Conservation (phyloP, 2,113 vertebrate genomes). For the Ailuropoda melanoleuca region DNA sequence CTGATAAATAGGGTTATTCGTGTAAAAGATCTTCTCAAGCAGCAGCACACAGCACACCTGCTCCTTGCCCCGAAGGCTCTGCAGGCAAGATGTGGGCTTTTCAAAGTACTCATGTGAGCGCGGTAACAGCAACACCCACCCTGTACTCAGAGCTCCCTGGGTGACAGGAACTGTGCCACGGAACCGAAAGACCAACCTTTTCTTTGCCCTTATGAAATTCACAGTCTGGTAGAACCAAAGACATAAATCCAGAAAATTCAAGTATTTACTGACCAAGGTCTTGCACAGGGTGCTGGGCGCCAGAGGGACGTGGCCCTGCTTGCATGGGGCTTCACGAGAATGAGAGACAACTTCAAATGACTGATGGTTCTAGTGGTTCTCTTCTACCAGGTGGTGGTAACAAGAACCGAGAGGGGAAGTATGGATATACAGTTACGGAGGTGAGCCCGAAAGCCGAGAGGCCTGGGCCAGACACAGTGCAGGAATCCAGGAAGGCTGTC, state of each 20-base stretch:
- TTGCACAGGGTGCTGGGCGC: background rate
- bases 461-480: background rate
- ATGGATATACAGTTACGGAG: background rate
- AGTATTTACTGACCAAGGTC: background rate
- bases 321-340: background rate
- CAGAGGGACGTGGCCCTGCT: background rate
- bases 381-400: background rate
- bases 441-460: background rate
- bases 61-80: background rate
- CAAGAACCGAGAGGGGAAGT: background rate
- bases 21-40: background rate
- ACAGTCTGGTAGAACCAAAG: background rate
- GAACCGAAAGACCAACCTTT: background rate
- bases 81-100: background rate
- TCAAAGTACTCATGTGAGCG: background rate
- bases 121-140: no score
- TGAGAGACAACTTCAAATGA: background rate
- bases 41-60: background rate
- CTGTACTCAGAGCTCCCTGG: background rate
- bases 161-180: background rate
- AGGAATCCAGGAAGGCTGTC: background rate
- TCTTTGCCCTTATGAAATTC: background rate
- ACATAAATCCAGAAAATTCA: background rate
- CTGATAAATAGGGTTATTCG: background rate
- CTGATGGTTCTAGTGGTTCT: background rate